Base-by-base conservation (phyloP, 2,113 vertebrate genomes). In the Leiothrix lutea region DNA sequence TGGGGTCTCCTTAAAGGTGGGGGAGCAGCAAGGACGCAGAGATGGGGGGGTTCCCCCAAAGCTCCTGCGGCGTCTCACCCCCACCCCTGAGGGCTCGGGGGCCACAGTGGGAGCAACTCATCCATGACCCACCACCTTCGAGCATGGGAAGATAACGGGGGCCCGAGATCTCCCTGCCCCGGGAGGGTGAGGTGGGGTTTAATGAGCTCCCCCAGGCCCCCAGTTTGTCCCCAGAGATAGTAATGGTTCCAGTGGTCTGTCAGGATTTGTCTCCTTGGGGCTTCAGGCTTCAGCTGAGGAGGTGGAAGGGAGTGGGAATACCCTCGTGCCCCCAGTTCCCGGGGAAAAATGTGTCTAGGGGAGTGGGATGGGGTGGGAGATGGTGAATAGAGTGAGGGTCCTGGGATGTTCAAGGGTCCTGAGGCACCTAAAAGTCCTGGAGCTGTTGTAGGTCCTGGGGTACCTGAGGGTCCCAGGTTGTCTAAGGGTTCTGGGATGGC, bases 291-390 rank as follows among this genome's bases (percentile, higher is more conserved):
- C 1, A 4, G 20, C 3, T 54, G 33, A 33, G 35, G 33, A 54
- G 17, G 26, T 21, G 28, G 22, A 24, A 14, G 9, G 16, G 8
- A 12, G 20, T 16, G 19, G 22, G 14, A 22, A 22, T 18, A 38
- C 8, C 20, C 25, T 35, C 0, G 1, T 58, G 44, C 12, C 50
- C n/a, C 26, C n/a, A 13, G 3, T 3, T 14, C 20, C 45, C 5
- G 0, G 12, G 38, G 45, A 11, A 16, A 25, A 54, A 45, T 9
- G 33, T 12, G 23, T 23, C 44, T 14, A 13, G 20, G 14, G 28
- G 19, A 13, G 11, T 21, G 44, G 69, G 62, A 56, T 14, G 25
- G 47, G 36, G 15, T 24, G 35, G 53, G 11, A 60, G n/a, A 6
- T 13, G 47, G 33, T 11, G 28, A 44, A 51, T 4, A 42, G 28